Conservation (phyloP, 2,797 vertebrate species). For the Threskiornis aethiopicus region DNA sequence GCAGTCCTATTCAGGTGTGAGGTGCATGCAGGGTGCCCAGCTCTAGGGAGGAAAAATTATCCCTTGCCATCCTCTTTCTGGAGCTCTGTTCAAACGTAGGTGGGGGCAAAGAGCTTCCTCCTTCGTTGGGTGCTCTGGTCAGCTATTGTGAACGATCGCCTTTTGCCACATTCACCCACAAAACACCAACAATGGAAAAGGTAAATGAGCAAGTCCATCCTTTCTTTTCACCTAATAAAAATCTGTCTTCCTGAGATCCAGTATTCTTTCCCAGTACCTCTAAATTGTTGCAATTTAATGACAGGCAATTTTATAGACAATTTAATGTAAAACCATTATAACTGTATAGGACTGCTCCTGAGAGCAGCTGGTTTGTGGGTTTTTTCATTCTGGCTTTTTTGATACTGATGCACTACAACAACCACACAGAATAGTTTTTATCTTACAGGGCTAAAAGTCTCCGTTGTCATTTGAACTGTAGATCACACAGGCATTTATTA, state of each 20-base stretch:
- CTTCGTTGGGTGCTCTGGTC: neutral
- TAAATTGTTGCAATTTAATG: neutral
- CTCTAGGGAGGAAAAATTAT: neutral
- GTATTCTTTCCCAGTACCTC: neutral
- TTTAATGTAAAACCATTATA: neutral
- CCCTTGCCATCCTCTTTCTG: neutral
- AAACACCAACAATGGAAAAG: neutral
- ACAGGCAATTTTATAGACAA: neutral
- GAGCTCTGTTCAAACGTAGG: neutral
- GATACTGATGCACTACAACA: neutral
- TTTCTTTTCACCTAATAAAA: neutral
- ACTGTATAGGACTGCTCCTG: neutral
- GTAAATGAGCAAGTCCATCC: neutral
- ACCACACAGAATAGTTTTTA: neutral
- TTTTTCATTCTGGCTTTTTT: neutral
- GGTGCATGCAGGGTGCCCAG: accelerated
- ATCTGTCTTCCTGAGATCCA: neutral
- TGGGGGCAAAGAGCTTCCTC: neutral
- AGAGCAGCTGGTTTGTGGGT: neutral
- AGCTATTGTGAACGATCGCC: too few species aligned
- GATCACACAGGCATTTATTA: neutral
- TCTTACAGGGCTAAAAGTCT: neutral
- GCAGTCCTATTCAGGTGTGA: neutral
- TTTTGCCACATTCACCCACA: neutral
- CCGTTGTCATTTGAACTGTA: neutral